A percentile compares a stretch with the other conserved stretches of the same genome.
Evolutionary conservation across 2,888 invertebrate species (phyloP).

Genomic region (Caenorhabditis sp.): DNA sequence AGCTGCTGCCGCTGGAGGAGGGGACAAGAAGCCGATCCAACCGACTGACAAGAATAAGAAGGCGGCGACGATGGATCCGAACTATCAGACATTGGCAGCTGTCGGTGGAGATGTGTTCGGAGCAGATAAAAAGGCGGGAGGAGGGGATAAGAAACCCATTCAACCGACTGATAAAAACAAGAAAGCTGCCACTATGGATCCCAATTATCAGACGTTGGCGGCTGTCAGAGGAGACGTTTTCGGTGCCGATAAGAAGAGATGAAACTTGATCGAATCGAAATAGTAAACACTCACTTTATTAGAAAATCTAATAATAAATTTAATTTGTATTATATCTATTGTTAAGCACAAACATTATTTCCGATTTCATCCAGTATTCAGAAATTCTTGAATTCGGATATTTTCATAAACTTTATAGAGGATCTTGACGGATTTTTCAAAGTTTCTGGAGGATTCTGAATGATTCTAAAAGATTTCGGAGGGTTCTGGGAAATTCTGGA

Average conservation of each 20-base stretch:
- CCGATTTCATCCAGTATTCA: too few relatives aligned
- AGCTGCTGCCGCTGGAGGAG: constrained; percentile 6
- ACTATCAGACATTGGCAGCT: constrained; percentile 55
- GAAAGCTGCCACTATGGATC: constrained; percentile 47
- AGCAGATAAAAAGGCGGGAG: neutral
- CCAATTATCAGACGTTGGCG: constrained; percentile 59
- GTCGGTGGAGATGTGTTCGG: constrained; percentile 23
- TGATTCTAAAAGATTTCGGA: too few relatives aligned
- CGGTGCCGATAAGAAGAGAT: constrained; percentile 44
- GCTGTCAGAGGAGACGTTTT: constrained; percentile 41
- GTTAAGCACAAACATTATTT: too few relatives aligned
- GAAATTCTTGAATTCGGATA: too few relatives aligned
- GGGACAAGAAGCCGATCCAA: constrained; percentile 36
- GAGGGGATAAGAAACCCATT: neutral
- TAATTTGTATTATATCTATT: too few relatives aligned
- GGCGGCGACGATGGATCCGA: constrained; percentile 47
- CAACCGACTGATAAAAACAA: constrained; percentile 27
- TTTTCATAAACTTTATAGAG: too few relatives aligned
- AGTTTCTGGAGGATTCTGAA: too few relatives aligned
- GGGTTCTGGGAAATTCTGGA: too few relatives aligned
- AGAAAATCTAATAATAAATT: too few relatives aligned
- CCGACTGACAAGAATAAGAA: constrained; percentile 26
- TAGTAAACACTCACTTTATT: neutral
- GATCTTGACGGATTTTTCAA: too few relatives aligned
- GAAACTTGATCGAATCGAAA: neutral